Conservation (phyloP, 2,888 invertebrate genomes). For the Sminthurinus aureus region DNA sequence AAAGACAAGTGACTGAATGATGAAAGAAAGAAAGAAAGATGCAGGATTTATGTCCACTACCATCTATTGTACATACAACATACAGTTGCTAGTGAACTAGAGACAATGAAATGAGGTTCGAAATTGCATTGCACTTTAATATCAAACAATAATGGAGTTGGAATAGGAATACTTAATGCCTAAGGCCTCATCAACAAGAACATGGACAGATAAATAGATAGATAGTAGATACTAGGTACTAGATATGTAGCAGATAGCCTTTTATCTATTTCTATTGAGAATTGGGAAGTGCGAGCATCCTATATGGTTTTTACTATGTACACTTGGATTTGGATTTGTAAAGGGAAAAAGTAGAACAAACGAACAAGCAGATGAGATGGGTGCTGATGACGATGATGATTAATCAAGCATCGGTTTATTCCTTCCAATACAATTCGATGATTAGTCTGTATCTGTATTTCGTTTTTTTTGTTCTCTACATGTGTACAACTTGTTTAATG, state of each 20-base stretch:
- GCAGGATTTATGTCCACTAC: no score
- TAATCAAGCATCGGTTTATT: constrained; percentile 32
- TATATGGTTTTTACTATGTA: no score
- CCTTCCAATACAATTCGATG: neutral
- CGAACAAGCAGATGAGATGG: constrained; percentile 25
- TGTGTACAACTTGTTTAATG: neutral
- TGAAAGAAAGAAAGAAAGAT: neutral
- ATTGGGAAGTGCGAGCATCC: no score
- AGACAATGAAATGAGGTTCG: neutral
- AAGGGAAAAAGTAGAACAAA: constrained; percentile 28
- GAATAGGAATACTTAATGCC: constrained; percentile 5
- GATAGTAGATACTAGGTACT: no score
- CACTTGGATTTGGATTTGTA: no score
- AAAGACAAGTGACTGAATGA: neutral
- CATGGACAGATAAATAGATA: no score
- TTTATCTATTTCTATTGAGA: no score
- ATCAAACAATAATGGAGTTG: constrained; percentile 17
- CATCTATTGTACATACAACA: no score
- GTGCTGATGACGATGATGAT: constrained; percentile 28
- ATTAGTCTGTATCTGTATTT: neutral
- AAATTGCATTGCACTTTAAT: constrained; percentile 28
- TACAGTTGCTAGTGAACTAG: neutral
- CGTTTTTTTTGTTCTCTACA: neutral
- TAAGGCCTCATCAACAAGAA: constrained; percentile 23
- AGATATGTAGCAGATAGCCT: no score